These are phyloP conservation scores for Paelopatides confundens DNA, from an alignment of 53 echinoderm and acorn worm genomes.

Conservation along the genomic window DNA sequence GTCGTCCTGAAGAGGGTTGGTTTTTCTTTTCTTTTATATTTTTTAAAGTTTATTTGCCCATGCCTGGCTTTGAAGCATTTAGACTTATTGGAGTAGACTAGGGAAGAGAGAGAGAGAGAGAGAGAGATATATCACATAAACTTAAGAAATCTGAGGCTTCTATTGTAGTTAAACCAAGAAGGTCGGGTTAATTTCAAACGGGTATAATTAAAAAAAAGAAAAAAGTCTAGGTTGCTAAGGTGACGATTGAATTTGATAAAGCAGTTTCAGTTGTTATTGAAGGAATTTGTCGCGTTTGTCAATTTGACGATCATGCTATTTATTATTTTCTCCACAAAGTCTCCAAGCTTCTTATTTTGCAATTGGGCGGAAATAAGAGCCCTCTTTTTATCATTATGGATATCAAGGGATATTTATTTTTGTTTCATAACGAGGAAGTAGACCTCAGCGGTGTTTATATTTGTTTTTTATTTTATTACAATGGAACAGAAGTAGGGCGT, in stretches of 20 bases:
- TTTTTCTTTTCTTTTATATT: neutral
- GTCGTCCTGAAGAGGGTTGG: neutral
- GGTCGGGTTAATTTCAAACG: constrained; percentile 43
- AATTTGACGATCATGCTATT: neutral
- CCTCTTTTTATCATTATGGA: neutral
- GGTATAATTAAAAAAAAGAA: constrained; percentile 39
- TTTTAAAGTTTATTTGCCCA: constrained; percentile 38
- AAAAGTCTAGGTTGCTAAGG: constrained; percentile 31
- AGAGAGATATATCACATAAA: too few relatives aligned
- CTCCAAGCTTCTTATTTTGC: neutral
- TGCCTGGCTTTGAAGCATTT: constrained; percentile 36
- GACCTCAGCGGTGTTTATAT: neutral
- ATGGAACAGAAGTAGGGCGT: neutral
- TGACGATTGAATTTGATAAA: neutral
- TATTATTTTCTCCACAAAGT: neutral
- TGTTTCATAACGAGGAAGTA: neutral
- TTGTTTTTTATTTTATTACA: neutral
- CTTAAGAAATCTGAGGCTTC: constrained; percentile 4
- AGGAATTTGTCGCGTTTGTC: neutral
- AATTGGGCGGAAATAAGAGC: too few relatives aligned
- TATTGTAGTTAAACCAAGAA: constrained; percentile 1
- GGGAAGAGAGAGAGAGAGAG: neutral
- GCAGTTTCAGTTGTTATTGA: neutral
- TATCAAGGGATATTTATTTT: too few relatives aligned
- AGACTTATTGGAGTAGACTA: constrained; percentile 16